Evolutionary conservation across 30 jellyfish, hydroid and myxozoan species (phyloP).

Genomic region (Cassiopea andromeda): DNA sequence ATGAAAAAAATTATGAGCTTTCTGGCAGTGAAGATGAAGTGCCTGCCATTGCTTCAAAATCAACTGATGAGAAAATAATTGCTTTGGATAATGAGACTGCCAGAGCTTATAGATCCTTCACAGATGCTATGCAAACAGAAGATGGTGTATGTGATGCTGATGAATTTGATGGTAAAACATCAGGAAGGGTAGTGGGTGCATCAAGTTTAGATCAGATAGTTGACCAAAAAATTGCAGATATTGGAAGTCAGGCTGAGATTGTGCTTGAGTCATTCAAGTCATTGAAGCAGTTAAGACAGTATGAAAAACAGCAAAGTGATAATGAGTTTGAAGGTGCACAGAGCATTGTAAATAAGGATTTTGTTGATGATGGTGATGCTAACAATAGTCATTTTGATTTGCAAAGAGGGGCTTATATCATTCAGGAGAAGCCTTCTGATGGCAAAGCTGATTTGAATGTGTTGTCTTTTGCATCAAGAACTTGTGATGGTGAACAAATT

Average conservation of each 20-base stretch:
- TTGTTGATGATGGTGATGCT: neutral
- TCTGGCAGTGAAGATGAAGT: constrained; percentile 60
- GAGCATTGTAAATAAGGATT: neutral
- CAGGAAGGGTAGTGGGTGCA: neutral
- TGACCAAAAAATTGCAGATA: constrained; percentile 52
- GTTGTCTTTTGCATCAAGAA: neutral
- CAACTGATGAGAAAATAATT: constrained; percentile 22
- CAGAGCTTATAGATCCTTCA: constrained; percentile 1
- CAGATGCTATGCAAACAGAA: constrained; percentile 11
- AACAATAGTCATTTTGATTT: neutral
- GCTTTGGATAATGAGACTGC: constrained; percentile 53
- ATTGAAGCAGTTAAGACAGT: constrained; percentile 23
- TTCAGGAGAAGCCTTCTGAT: neutral
- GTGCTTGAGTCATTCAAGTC: constrained; percentile 50
- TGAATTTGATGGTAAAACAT: neutral
- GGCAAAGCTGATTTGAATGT: neutral
- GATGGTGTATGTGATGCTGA: neutral
- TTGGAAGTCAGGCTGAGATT: constrained; percentile 60
- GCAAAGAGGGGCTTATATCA: neutral
- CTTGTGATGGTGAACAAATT: neutral
- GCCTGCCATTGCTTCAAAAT: constrained; percentile 39
- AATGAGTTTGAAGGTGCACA: neutral
- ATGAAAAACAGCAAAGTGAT: neutral
- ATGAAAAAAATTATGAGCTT: neutral
- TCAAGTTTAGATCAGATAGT: constrained; percentile 13